Base-by-base conservation (phyloP, 23 tunicate species). In the Corella eumyota region DNA sequence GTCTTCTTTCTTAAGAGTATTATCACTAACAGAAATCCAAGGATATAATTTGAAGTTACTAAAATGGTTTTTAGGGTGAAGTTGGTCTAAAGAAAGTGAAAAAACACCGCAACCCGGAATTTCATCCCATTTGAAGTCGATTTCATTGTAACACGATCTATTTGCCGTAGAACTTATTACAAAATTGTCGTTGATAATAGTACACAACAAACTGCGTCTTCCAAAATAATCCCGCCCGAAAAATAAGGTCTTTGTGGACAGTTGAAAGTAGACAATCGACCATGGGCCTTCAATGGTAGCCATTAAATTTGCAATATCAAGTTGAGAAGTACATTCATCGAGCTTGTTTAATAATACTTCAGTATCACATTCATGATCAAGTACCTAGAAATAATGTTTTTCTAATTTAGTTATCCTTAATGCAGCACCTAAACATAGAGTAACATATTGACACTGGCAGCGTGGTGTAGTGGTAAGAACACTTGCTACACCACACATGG, bases 191-290 rank as follows among this genome's bases (percentile, higher is more conserved):
- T n/a, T n/a, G n/a, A n/a, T n/a, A n/a, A n/a, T n/a, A 30, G 11
- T 68, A 56, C 30, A 75, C 26, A 88, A 47, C 36, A 90, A 57
- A 51, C 90, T 80, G 29, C 91, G 56, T 37, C 97, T 46, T 34
- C 97, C 97, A 52, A 90, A 74, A 45, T 81, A 81, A 65, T 90
- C 97, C 36, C 97, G 38, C 4, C 91, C 97, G 48, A 80, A 78
- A 61, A 60, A 88, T 9, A 88, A 32, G 34, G 22, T 66, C 13
- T 62, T 58, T 24, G 79, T 33, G 30, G 69, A 15, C 0, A 46
- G 50, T 13, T 78, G 81, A 35, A 47, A 88, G 68, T 60, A 88
- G 17, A 88, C 69, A 34, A 88, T 56, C 1, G 81, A 56, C 87
- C 87, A 88, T 1, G 87, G 88, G 0, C 96, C 96, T 56, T 79